Conservation (phyloP, 2,888 invertebrate genomes). For the Phytoseiulus persimilis region DNA sequence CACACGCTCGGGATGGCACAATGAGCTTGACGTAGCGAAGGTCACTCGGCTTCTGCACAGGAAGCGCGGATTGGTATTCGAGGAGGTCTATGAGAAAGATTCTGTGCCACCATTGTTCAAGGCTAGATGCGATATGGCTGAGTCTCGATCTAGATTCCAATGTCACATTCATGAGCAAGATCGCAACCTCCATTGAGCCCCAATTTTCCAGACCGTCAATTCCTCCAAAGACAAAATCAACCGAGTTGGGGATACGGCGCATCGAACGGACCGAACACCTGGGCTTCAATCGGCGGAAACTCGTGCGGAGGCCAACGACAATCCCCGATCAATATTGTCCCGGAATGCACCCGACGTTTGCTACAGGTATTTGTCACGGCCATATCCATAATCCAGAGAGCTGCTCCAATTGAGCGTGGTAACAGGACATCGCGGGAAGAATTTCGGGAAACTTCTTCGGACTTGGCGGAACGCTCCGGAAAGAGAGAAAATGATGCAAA, state of each 20-base stretch:
- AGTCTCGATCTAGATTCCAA: no score
- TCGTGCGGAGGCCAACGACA: background rate
- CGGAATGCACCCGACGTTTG: background rate
- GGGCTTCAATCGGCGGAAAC: background rate
- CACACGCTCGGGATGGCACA: no score
- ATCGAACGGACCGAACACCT: background rate
- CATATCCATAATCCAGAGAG: background rate
- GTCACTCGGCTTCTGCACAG: no score
- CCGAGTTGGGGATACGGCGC: background rate
- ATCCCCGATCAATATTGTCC: background rate
- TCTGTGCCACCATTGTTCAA: no score
- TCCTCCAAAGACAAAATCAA: background rate
- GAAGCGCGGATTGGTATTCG: no score
- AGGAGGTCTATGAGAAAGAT: no score
- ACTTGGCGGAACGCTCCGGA: no score
- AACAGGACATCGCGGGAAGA: no score
- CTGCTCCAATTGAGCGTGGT: background rate
- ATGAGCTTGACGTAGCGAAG: no score
- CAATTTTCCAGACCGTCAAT: background rate
- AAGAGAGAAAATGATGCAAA: background rate
- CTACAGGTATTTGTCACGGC: background rate
- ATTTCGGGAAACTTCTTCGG: no score
- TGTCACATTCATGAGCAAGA: no score
- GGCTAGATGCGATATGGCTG: no score
- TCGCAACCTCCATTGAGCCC: background rate